Evolutionary conservation across 2,113 vertebrate genomes (phyloP).

Genomic region (Chaetodon auriga): DNA sequence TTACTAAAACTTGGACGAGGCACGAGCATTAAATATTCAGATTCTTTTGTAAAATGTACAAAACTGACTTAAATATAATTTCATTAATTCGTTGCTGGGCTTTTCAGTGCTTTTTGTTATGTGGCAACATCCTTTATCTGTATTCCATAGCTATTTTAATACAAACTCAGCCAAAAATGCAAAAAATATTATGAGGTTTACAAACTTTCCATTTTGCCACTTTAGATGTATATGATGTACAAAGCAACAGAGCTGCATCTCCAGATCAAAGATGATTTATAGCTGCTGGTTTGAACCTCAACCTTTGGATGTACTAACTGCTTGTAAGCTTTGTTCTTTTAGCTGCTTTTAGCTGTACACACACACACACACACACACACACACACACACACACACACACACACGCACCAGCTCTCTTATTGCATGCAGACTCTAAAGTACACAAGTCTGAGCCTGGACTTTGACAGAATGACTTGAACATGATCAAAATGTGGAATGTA

Average conservation of each 20-base stretch:
- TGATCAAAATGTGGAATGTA: slow-evolving; percentile 78
- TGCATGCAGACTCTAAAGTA: slow-evolving; percentile 76
- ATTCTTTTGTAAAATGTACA: slow-evolving; percentile 57
- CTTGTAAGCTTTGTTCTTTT: slow-evolving; percentile 65
- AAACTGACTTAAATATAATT: slow-evolving; percentile 48
- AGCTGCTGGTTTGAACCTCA: slow-evolving; percentile 67
- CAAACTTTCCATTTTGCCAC: slow-evolving; percentile 74
- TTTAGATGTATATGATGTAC: slow-evolving; percentile 59
- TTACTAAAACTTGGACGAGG: slow-evolving; percentile 59
- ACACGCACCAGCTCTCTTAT: slow-evolving; percentile 65
- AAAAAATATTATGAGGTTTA: slow-evolving; percentile 76
- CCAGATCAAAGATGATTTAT: slow-evolving; percentile 58
- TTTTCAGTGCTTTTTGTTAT: slow-evolving; percentile 59
- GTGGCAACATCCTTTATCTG: slow-evolving; percentile 67
- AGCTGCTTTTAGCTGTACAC: slow-evolving; percentile 57
- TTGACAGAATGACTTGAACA: slow-evolving; percentile 67
- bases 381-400: slow-evolving; percentile 40
- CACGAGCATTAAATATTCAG: background rate
- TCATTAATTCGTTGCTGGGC: slow-evolving; percentile 34
- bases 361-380: slow-evolving; percentile 38
- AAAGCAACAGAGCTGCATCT: slow-evolving; percentile 58
- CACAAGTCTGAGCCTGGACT: slow-evolving; percentile 63
- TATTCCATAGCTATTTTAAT: slow-evolving; percentile 77
- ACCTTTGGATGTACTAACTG: slow-evolving; percentile 72
- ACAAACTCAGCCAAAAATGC: slow-evolving; percentile 76